Evolutionary conservation across 2,888 invertebrate genomes (phyloP).

Genomic region (Synergus japonicus): DNA sequence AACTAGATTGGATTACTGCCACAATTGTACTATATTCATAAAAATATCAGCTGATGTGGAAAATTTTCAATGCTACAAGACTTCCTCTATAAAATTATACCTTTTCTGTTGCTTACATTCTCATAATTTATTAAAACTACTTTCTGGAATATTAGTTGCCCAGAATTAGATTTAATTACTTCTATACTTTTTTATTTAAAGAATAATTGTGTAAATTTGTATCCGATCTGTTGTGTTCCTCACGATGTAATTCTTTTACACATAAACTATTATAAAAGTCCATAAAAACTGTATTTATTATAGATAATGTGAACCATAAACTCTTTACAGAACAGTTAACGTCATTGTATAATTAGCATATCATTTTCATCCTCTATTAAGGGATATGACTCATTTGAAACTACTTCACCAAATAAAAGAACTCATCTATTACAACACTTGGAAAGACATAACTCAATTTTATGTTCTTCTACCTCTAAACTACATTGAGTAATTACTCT

Average conservation of each 20-base stretch:
- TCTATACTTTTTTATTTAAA: not conserved
- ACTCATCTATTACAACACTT: not conserved
- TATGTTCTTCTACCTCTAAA: not conserved
- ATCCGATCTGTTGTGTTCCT: not conserved
- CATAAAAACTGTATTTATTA: not conserved
- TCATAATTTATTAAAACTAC: no score
- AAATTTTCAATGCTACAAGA: no score
- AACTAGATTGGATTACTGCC: not conserved
- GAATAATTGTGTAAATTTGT: not conserved
- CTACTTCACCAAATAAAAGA: not conserved
- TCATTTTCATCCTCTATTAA: conserved; percentile 3
- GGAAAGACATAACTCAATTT: conserved; percentile 27
- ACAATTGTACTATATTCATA: not conserved
- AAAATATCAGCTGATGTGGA: not conserved
- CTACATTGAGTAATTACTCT: conserved; percentile 11
- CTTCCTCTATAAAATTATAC: no score
- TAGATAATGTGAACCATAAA: not conserved
- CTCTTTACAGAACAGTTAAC: conserved; percentile 1
- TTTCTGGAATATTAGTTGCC: no score
- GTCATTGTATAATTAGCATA: conserved; percentile 9
- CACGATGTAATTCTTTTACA: not conserved
- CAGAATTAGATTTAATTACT: not conserved
- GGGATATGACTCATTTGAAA: conserved; percentile 7
- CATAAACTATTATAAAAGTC: not conserved
- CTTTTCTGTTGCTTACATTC: no score